Evolutionary conservation across 1,140 invertebrate species (phyloP), one percentile per base, ranked within the genome.

Genomic region (Drosophila mauritiana): DNA sequence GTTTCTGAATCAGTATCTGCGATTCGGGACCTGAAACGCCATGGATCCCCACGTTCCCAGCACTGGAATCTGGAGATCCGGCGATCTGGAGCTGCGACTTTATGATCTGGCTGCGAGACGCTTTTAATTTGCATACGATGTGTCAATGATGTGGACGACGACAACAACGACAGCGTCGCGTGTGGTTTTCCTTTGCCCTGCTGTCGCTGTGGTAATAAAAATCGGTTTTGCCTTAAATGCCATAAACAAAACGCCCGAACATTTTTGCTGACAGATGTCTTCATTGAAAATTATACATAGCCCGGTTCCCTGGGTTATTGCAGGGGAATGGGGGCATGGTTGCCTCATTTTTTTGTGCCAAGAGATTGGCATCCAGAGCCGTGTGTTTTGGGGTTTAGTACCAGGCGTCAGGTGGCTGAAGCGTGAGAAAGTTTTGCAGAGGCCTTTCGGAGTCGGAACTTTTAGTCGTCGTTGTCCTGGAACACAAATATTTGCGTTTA

Each of bases 191-290:
- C n/a, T 42, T 42, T 42, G n/a, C n/a, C 39, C 59, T 73, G 67
- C 40, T 85, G 68, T 83, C 48, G 48, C 48, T 85, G 81, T 64
- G 89, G 89, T 91, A 89, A 86, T 91, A 91, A 91, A 91, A 84
- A 91, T 91, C 84, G 81, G 79, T 80, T 86, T 90, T 90, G 86
- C 86, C 67, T 83, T 88, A 88, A 89, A 84, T 84, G 80, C 84
- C 80, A 89, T 89, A 89, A 89, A 89, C 84, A 89, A 89, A 89
- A 89, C 84, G 84, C 84, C 84, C 78, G 80, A 89, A 78, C 83
- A 91, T 91, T 91, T 89, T 84, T 70, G 88, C 81, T 90, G 90
- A 90, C 90, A 91, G 89, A 91, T 91, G 90, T 91, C 90, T 91
- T 91, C 90, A 91, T 91, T 91, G 89, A 89, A 89, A 80, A 89